Base-by-base conservation (phyloP, 2,888 invertebrate genomes). In the Himalopsyche tibetana region DNA sequence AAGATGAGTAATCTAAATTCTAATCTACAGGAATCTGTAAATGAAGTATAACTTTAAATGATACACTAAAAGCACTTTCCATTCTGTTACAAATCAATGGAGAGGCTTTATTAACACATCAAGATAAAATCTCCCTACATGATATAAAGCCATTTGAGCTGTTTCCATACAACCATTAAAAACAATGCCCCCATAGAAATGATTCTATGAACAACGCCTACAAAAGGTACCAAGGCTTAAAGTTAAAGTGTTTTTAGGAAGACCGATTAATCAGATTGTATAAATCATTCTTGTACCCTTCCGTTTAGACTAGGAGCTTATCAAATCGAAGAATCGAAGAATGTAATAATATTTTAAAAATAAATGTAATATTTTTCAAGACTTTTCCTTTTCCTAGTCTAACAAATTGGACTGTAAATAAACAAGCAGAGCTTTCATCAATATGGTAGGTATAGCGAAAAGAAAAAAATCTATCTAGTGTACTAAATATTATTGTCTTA, bases 81-180 rank as follows among this genome's bases (percentile, higher is more conserved):
- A 38, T 82, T 69, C 80, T 56, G 38, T 45, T 84, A 17, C 82
- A 85, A 85, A 56, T 79, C 79, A 74, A 79, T 85, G 55, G 82
- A 79, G 74, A 51, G 74, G 55, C 69, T 84, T 87, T 86, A 86
- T 86, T 87, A 87, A 87, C 84, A 87, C 85, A 87, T 86, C 87
- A 51, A 84, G 87, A 87, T 87, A 63, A 74, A 45, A 87, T 87
- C 86, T 82, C 55, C 19, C 19, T 36, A 38, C 40, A 74, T 81
- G 85, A 85, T 85, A 56, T 84, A 87, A 63, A 63, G 63, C 63
- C 63, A 63, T 63, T 80, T 56, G 69, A 82, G 82, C 55, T 82
- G 38, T 84, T 84, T 85, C 51, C 82, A 56, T 79, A 82, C 74
- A 79, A 55, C 55, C 82, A 63, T 63, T 63, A 85, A 85, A 82